Evolutionary conservation across 2,797 vertebrate species (phyloP), one percentile per base, ranked within the genome.

Genomic region (Poeciliopsis presidionis): DNA sequence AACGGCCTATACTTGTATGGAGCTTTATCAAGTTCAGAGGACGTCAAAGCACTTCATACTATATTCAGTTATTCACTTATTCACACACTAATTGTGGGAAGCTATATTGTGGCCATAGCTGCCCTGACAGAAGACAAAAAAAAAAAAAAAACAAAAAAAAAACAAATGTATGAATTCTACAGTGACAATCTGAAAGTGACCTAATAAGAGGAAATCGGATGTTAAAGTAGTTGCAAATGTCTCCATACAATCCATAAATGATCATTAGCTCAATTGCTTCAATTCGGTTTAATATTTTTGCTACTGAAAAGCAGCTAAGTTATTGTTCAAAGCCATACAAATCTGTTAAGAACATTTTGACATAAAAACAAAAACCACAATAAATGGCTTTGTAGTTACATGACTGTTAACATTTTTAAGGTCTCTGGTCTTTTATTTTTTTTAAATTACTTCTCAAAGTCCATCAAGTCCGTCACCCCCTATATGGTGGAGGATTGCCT

Each of bases 401-500:
- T 5, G n/a, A 45, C 41, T 25, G 12, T 43, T 45, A 43, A 70
- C 7, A 12, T 45, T 2, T 30, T 18, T 18, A 36, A 63, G 11
- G 46, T 61, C 36, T 65, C 16, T 16, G 16, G 4, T 33, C 43
- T 16, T 22, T 22, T 33, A 55, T 76, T 67, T 39, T 5, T 39
- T 25, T 41, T 51, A 25, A 41, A 76, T 30, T 0, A 70, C 74
- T 76, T 79, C 11, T 13, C 12, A n/a, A 69, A 70, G 5, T 74
- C 13, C 57, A 79, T 57, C 36, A 69, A 69, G 39, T 74, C 20
- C 3, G n/a, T 30, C 33, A 36, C 3, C 61, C 75, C 73, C 22
- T 36, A 28, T 69, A 65, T 36, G 79, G 61, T 77, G 72, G 65
- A 47, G 65, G 67, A 53, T 73, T 67, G 45, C 49, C 72, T 67